phyloP scores from a whole-genome alignment of 2,888 invertebrate genomes.

The Parelbella ahira region DNA sequence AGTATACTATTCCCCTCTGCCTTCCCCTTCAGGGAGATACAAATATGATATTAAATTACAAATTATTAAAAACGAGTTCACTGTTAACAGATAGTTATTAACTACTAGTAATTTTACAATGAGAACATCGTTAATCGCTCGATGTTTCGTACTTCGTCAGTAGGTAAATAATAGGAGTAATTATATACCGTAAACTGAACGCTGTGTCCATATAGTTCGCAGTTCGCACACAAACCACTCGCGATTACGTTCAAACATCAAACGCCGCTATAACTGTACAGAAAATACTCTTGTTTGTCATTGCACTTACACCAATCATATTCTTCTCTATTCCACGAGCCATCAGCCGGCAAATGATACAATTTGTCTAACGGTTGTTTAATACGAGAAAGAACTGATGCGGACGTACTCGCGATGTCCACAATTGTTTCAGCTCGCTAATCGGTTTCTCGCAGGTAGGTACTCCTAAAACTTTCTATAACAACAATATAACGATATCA shows the following conservation, averaged over 20 bases:
- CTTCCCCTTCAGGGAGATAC: too few species aligned
- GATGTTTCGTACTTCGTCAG: too few species aligned
- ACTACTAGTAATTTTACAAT: too few species aligned
- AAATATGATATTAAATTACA: too few species aligned
- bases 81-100: too few species aligned
- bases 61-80: too few species aligned
- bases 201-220: slow-evolving; percentile 63
- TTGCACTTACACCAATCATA: slow-evolving; percentile 25
- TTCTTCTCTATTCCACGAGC: slow-evolving; percentile 18
- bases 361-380: slow-evolving; percentile 25
- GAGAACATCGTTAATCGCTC: too few species aligned
- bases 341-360: slow-evolving; percentile 25
- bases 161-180: too few species aligned
- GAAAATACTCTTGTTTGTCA: slow-evolving; percentile 34
- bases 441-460: too few species aligned
- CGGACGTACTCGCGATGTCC: slow-evolving; percentile 7
- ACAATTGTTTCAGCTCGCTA: not conserved
- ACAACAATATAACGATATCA: too few species aligned
- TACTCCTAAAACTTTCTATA: too few species aligned
- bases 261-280: slow-evolving; percentile 51
- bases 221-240: slow-evolving; percentile 65
- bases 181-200: slow-evolving; percentile 60
- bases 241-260: slow-evolving; percentile 60
- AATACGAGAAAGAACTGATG: slow-evolving; percentile 16
- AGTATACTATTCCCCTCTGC: too few species aligned